Percentiles rank a stretch among this genome's conserved stretches.
Evolutionary conservation across 2,797 vertebrate species (phyloP).

Genomic region (Siniperca scherzeri): DNA sequence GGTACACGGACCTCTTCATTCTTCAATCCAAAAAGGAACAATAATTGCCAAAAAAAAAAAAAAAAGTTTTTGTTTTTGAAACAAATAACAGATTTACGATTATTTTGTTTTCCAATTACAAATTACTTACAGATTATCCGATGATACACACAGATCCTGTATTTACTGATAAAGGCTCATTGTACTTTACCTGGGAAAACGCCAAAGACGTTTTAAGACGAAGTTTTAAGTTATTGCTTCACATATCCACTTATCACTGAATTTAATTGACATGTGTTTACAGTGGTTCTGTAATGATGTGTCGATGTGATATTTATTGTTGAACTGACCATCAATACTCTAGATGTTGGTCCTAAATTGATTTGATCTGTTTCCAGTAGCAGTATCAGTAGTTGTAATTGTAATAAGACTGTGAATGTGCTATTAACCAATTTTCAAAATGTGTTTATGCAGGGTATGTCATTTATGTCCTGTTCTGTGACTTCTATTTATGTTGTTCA

Average conservation of each 20-base stretch:
- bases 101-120: no score
- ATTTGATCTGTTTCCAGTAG: not conserved
- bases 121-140: no score
- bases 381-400: not conserved
- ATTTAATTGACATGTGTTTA: not conserved
- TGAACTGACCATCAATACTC: not conserved
- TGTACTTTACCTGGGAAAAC: not conserved
- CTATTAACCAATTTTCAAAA: not conserved
- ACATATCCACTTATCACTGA: no score
- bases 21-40: no score
- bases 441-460: not conserved
- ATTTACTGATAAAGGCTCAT: not conserved
- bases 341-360: not conserved
- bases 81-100: no score
- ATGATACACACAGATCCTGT: not conserved
- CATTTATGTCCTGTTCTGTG: not conserved
- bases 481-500: not conserved
- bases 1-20: no score
- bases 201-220: not conserved
- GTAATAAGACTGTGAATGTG: not conserved
- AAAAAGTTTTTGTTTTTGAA: no score
- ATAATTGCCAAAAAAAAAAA: no score
- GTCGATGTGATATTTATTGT: not conserved
- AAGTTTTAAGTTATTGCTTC: not conserved
- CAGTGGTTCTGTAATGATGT: not conserved